phyloP scores from a whole-genome alignment of 2,797 vertebrate genomes.

The Chelonia mydas region DNA sequence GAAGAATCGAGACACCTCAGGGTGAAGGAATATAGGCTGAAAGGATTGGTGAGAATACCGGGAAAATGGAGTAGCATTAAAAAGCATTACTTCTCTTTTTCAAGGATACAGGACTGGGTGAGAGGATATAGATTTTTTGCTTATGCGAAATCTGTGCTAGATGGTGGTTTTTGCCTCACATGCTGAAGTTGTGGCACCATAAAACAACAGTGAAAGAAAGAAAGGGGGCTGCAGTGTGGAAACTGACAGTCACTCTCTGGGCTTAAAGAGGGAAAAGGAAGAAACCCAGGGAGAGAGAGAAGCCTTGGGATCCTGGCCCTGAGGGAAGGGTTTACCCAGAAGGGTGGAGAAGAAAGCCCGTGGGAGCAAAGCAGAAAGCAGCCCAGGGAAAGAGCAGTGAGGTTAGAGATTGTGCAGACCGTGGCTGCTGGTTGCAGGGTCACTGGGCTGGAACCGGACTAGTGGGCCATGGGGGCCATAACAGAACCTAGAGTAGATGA shows the following conservation, averaged over 20 bases:
- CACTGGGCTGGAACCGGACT: no score
- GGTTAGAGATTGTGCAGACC: no score
- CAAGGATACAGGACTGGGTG: not conserved
- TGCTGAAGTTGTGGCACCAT: not conserved
- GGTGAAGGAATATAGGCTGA: not conserved
- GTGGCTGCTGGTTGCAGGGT: no score
- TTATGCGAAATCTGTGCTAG: not conserved
- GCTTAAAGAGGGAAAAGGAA: not conserved
- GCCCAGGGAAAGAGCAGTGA: no score
- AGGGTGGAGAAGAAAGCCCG: no score
- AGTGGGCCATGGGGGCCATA: not conserved
- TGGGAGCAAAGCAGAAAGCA: no score
- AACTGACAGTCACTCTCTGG: not conserved
- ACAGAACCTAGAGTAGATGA: not conserved
- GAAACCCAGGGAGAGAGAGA: no score
- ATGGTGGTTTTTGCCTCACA: not conserved
- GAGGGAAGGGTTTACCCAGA: no score
- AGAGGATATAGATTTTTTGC: not conserved
- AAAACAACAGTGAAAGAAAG: not conserved
- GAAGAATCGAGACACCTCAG: not conserved
- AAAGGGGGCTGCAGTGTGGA: not conserved
- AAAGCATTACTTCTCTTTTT: not conserved
- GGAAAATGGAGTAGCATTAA: not conserved
- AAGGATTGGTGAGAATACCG: not conserved
- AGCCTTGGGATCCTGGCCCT: no score